A percentile compares a stretch with the other conserved stretches of the same genome.
Conservation (phyloP, 1,140 invertebrate genomes). For the Drosophila bipectinata region DNA sequence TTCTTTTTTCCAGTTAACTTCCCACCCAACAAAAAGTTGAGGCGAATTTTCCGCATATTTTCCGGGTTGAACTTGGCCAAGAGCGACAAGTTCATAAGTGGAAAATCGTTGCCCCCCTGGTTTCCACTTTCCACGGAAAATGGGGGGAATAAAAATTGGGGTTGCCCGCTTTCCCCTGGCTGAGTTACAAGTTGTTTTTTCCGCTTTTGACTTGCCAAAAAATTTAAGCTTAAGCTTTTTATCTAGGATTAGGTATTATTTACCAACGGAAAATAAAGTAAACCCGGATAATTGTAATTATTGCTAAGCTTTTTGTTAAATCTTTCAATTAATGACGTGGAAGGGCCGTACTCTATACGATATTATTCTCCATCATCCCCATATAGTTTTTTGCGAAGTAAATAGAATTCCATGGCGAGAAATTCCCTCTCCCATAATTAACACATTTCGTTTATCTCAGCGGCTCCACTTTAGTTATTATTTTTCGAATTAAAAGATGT, state of each 20-base stretch:
- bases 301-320: background rate
- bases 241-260: background rate
- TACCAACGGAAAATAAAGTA: background rate
- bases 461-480: background rate
- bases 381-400: too few relatives aligned
- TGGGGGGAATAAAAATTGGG: background rate
- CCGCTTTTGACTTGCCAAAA: slow-evolving; percentile 16
- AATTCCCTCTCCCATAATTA: background rate
- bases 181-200: slow-evolving; percentile 59
- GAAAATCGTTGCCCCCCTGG: slow-evolving; percentile 44
- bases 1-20: background rate
- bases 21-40: background rate
- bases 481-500: slow-evolving; percentile 16
- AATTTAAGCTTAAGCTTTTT: slow-evolving; percentile 13
- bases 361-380: background rate
- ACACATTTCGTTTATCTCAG: background rate
- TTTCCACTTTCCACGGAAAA: slow-evolving; percentile 13
- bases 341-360: background rate
- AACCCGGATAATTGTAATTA: background rate
- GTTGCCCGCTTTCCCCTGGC: background rate
- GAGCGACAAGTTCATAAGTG: slow-evolving; percentile 69
- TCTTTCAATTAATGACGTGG: background rate
- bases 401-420: background rate
- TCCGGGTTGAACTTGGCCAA: slow-evolving; percentile 35
- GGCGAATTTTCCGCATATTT: slow-evolving; percentile 15